Conservation (phyloP, 2,888 invertebrate species). For the Meandrusa payeni region DNA sequence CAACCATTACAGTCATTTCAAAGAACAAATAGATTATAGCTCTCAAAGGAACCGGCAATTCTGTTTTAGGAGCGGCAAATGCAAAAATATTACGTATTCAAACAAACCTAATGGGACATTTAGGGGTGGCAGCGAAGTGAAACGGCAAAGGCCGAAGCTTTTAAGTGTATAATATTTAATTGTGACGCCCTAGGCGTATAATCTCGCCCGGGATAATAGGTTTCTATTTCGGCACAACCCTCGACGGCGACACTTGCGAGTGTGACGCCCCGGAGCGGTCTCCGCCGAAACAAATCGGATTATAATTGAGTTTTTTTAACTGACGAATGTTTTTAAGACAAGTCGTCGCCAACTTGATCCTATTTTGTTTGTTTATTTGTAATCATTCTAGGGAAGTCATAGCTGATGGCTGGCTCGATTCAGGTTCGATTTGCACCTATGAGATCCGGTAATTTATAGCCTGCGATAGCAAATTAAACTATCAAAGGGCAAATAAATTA, state of each 20-base stretch:
- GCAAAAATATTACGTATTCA: conserved; percentile 82
- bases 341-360: conserved; percentile 23
- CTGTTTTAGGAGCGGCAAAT: conserved; percentile 77
- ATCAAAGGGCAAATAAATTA: too few relatives aligned
- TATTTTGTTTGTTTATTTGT: conserved; percentile 15
- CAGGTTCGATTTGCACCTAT: too few relatives aligned
- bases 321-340: conserved; percentile 54
- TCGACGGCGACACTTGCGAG: conserved; percentile 73
- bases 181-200: conserved; percentile 82
- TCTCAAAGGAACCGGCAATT: conserved; percentile 79
- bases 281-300: conserved; percentile 76
- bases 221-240: conserved; percentile 80
- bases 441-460: too few relatives aligned
- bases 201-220: conserved; percentile 82
- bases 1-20: conserved; percentile 76
- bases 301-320: conserved; percentile 73
- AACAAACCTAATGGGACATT: conserved; percentile 81
- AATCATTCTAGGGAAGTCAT: neutral
- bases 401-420: too few relatives aligned
- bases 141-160: conserved; percentile 81
- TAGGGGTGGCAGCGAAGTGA: conserved; percentile 80
- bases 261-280: conserved; percentile 71
- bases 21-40: conserved; percentile 80
- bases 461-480: too few relatives aligned
- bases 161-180: conserved; percentile 82